Base-by-base conservation (phyloP, 2,113 vertebrate genomes). In the Sclerurus mexicanus region DNA sequence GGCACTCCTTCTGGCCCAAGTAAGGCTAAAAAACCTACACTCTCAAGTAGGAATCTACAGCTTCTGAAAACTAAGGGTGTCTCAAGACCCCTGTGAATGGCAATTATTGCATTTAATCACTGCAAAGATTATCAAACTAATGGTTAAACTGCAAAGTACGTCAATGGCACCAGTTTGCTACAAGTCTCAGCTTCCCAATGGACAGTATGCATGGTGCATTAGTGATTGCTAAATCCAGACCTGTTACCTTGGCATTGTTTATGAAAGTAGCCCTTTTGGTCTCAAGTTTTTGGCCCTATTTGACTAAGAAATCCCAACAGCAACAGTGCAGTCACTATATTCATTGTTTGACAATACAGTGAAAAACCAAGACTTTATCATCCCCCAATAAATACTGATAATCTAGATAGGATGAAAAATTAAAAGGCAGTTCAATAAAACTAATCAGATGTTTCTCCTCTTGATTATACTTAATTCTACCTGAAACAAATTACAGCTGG, bases 181-280 rank as follows among this genome's bases (percentile, higher is more conserved):
- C 1, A 6, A 63, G 72, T 37, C 76, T 72, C 58, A 77, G 31
- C 30, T 83, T 74, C 15, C 4, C 18, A 42, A 33, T 28, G 6
- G 22, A 39, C 23, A 73, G 31, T 40, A 63, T 0, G 0, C 37
- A 37, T 4, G 4, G 4, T 56, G 49, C 22, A 4, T 33, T 27
- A 89, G 25, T 1, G 3, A 50, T 24, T 56, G 42, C 69, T 85
- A 62, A 56, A 64, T 67, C 33, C 55, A 90, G 33, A 69, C 8
- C 13, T 50, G 21, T 40, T 80, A 53, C 35, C 44, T 71, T 47
- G 14, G 12, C 73, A 80, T 14, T 46, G 9, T 21, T 50, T 62
- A 14, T 4, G 9, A 21, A 71, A 85, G 14, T 4, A 60, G 9
- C 9, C 33, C 14, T 66, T 82, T 49, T 37, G 12, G 67, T 40